Evolutionary conservation across 2,797 vertebrate species (phyloP).

Genomic region (Manis pentadactyla): DNA sequence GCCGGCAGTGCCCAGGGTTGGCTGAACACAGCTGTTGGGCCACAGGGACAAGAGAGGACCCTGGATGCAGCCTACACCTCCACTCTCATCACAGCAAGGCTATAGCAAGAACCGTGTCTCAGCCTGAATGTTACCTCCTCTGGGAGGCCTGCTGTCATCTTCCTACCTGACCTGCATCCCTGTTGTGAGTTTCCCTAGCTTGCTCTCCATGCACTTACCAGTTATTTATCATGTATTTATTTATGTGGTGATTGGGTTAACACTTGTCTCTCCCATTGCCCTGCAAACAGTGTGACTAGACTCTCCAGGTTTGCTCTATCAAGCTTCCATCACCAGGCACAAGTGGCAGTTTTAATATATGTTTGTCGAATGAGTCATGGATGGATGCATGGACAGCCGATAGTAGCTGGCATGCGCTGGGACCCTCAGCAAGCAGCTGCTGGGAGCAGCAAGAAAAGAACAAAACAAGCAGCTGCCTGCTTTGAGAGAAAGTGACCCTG

Average conservation of each 20-base stretch:
- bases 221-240: background rate
- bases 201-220: background rate
- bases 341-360: fast-evolving
- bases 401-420: background rate
- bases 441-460: background rate
- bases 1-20: background rate
- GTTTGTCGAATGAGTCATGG: background rate
- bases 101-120: background rate
- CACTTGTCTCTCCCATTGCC: background rate
- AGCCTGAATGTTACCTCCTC: background rate
- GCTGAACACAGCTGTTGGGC: background rate
- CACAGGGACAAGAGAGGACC: background rate
- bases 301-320: background rate
- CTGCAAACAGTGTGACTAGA: background rate
- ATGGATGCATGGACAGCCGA: background rate
- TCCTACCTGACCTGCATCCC: background rate
- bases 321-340: background rate
- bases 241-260: background rate
- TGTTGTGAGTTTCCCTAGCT: background rate
- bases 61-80: background rate
- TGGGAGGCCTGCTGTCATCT: background rate
- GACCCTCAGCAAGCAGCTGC: background rate
- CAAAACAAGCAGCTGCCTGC: too few relatives aligned
- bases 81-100: background rate
- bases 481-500: background rate